Conservation (phyloP, 1,140 invertebrate species). For the Nixonia krombeini region DNA sequence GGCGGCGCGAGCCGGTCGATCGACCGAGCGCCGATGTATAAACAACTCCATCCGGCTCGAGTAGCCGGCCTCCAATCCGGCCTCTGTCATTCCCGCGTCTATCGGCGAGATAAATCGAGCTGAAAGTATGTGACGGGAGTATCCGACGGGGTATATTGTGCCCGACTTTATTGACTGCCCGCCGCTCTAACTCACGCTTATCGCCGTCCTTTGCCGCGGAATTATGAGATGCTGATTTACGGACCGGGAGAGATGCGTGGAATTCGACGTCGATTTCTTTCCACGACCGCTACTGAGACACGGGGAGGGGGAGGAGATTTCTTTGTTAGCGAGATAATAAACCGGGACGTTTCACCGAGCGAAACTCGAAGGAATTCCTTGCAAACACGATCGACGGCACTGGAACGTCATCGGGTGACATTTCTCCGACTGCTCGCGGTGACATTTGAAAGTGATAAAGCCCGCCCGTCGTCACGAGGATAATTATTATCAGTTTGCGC, state of each 20-base stretch:
- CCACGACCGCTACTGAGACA: neutral
- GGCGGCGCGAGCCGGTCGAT: conserved; percentile 11
- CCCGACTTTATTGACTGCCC: conserved; percentile 16
- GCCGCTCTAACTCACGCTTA: conserved; percentile 1
- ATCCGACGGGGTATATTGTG: neutral
- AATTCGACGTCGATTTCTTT: conserved; percentile 3
- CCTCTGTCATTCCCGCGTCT: conserved; percentile 12
- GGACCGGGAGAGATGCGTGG: neutral
- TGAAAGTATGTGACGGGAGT: conserved; percentile 1
- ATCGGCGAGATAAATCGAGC: conserved; percentile 22
- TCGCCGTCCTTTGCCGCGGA: neutral
- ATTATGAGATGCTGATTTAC: conserved; percentile 2
- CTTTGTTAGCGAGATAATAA: no score
- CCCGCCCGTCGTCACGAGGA: no score
- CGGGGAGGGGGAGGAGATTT: no score
- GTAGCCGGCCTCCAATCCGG: neutral
- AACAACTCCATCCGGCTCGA: conserved; percentile 18
- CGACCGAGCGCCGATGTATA: conserved; percentile 14
- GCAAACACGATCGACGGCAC: no score
- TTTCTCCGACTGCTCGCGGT: no score
- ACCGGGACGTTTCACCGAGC: no score
- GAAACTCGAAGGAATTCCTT: no score
- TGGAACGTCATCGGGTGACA: no score
- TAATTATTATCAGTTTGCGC: no score
- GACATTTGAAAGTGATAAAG: no score